These are phyloP conservation scores for Bovichtus diacanthus DNA, from an alignment of 2,797 vertebrate species.

Conservation along the genomic window DNA sequence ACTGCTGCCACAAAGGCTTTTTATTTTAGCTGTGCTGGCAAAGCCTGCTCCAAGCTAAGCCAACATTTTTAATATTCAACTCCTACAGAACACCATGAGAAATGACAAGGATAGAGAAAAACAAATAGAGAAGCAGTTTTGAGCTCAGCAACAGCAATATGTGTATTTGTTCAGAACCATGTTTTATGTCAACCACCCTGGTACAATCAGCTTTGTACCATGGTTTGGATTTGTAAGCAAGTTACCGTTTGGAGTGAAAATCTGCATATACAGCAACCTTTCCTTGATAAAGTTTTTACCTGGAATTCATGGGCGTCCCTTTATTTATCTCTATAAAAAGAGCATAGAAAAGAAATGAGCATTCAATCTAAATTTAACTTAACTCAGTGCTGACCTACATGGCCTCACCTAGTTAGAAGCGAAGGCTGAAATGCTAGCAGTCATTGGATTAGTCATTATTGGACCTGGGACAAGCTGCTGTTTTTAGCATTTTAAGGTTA, in stretches of 20 bases:
- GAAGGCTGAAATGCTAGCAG: constrained; percentile 55
- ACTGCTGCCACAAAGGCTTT: constrained; percentile 90
- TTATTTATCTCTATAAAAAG: constrained; percentile 31
- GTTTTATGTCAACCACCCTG: constrained; percentile 62
- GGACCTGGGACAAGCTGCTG: constrained; percentile 66
- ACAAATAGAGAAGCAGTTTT: constrained; percentile 62
- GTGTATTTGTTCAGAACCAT: constrained; percentile 52
- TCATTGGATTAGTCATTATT: constrained; percentile 75
- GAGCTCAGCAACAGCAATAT: constrained; percentile 42
- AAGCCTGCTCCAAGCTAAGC: constrained; percentile 79
- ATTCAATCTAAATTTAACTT: constrained; percentile 39
- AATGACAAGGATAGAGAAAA: constrained; percentile 79
- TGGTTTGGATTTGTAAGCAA: too few species aligned
- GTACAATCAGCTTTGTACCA: constrained; percentile 60
- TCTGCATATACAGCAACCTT: constrained; percentile 48
- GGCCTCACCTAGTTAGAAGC: constrained; percentile 61
- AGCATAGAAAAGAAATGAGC: constrained; percentile 10
- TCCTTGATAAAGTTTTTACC: constrained; percentile 41
- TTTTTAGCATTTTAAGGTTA: constrained; percentile 77
- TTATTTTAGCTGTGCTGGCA: constrained; percentile 94
- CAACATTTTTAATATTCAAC: constrained; percentile 92
- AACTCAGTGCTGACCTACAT: constrained; percentile 54
- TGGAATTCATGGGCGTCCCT: constrained; percentile 8
- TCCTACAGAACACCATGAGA: constrained; percentile 87
- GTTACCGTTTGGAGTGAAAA: constrained; percentile 32